Conservation (phyloP, 2,888 invertebrate genomes). For the Steinernema hermaphroditum region DNA sequence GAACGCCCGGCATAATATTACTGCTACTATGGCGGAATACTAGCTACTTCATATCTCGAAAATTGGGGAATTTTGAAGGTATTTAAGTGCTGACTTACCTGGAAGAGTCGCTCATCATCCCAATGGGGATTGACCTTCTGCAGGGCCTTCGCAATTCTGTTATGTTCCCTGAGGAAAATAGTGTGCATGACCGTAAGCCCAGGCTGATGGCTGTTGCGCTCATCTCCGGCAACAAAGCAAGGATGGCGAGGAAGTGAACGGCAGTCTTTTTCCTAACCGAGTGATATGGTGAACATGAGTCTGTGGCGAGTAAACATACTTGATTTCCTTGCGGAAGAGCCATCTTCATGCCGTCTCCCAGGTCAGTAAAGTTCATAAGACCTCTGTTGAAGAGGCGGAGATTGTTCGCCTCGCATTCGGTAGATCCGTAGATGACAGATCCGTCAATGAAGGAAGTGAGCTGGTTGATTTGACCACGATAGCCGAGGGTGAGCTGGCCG, state of each 20-base stretch:
- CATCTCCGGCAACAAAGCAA: conserved; percentile 59
- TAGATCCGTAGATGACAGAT: conserved; percentile 88
- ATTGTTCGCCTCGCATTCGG: conserved; percentile 79
- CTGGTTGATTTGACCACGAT: conserved; percentile 77
- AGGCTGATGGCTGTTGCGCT: conserved; percentile 64
- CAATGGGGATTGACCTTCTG: conserved; percentile 64
- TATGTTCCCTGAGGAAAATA: conserved; percentile 64
- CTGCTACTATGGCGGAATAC: no score
- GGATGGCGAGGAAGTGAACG: conserved; percentile 40
- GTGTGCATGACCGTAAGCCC: conserved; percentile 62
- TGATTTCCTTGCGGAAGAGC: conserved; percentile 65
- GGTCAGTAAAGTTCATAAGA: conserved; percentile 65
- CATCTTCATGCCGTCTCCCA: conserved; percentile 43
- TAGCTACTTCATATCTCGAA: no score
- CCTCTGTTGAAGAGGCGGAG: conserved; percentile 75
- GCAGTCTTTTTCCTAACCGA: conserved; percentile 72
- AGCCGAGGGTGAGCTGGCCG: conserved; percentile 79
- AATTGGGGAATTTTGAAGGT: no score
- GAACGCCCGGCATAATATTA: no score
- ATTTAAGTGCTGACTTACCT: conserved; percentile 41
- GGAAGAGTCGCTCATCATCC: conserved; percentile 67
- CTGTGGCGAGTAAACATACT: not conserved
- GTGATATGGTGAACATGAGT: not conserved
- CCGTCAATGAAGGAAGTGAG: conserved; percentile 81
- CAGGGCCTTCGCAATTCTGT: conserved; percentile 56